Evolutionary conservation across 2,888 invertebrate species (phyloP).

Genomic region (Lithophane ornitopus): DNA sequence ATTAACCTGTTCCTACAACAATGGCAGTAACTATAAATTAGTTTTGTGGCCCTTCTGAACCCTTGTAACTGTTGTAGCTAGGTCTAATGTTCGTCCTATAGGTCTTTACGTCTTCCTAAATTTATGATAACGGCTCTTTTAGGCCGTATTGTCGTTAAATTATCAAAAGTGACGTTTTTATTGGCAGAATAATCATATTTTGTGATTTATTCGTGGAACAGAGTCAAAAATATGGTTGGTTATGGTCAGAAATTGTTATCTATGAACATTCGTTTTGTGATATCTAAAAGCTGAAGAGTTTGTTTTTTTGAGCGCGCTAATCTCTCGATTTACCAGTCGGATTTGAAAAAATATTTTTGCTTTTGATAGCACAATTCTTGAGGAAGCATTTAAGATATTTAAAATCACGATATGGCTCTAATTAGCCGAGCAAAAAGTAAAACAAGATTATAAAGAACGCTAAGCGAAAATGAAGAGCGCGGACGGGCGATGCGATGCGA

Average conservation of each 20-base stretch:
- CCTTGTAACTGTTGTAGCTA: constrained; percentile 33
- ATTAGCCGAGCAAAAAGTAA: too few relatives aligned
- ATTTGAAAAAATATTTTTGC: too few relatives aligned
- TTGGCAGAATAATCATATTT: constrained; percentile 29
- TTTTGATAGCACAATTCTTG: too few relatives aligned
- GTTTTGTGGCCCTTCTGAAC: constrained; percentile 32
- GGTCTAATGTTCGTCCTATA: constrained; percentile 35
- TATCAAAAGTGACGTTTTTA: constrained; percentile 39
- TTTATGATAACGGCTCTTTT: constrained; percentile 42
- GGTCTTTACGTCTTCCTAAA: constrained; percentile 27
- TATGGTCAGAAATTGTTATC: neutral
- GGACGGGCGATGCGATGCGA: too few relatives aligned
- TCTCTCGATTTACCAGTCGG: too few relatives aligned
- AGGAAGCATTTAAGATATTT: too few relatives aligned
- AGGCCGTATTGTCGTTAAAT: constrained; percentile 24
- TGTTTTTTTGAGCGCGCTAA: too few relatives aligned
- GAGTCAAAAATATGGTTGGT: constrained; percentile 14
- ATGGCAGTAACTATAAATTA: constrained; percentile 53
- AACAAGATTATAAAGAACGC: too few relatives aligned
- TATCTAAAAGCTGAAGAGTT: neutral
- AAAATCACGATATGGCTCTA: too few relatives aligned
- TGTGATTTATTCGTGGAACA: constrained; percentile 18
- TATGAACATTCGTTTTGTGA: neutral
- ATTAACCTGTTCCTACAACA: constrained; percentile 44
- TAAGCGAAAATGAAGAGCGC: too few relatives aligned